Percentiles rank a stretch among this genome's conserved stretches.
These are phyloP conservation scores for Pipistrellus nathusii DNA, from an alignment of 2,797 vertebrate species.

Conservation along the genomic window DNA sequence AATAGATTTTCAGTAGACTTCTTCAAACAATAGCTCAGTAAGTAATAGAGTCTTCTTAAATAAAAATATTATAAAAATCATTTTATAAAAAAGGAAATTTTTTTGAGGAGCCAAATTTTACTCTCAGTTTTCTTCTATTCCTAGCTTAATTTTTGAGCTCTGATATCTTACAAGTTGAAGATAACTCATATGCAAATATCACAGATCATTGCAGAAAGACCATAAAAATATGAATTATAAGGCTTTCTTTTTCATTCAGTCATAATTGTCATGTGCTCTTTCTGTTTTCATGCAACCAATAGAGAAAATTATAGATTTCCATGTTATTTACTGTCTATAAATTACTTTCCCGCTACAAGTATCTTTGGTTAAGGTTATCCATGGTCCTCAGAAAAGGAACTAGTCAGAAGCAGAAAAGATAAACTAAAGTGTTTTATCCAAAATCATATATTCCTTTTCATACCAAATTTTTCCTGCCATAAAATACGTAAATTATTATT, in stretches of 20 bases:
- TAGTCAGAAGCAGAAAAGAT: background rate
- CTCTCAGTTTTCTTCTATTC: constrained; percentile 29
- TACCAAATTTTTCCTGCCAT: background rate
- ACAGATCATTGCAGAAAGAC: background rate
- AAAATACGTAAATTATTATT: background rate
- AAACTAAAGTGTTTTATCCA: background rate
- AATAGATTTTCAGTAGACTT: constrained; percentile 58
- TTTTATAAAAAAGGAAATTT: constrained; percentile 53
- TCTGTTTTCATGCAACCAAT: constrained; percentile 19
- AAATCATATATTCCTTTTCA: background rate
- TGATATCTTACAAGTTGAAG: constrained; percentile 44
- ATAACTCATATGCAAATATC: constrained; percentile 69
- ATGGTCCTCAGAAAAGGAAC: background rate
- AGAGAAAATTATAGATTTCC: background rate
- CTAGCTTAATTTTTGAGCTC: constrained; percentile 48
- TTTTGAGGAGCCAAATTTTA: constrained; percentile 46
- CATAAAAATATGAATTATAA: constrained; percentile 52
- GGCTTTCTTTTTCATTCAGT: background rate
- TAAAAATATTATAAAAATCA: constrained; percentile 58
- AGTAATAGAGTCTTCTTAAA: constrained; percentile 53
- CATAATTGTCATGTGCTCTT: background rate
- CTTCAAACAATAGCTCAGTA: constrained; percentile 68
- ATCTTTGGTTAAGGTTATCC: background rate
- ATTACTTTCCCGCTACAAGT: background rate
- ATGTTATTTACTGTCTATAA: constrained; percentile 46